Conservation (phyloP, 2,797 vertebrate species). For the Agapornis canus region DNA sequence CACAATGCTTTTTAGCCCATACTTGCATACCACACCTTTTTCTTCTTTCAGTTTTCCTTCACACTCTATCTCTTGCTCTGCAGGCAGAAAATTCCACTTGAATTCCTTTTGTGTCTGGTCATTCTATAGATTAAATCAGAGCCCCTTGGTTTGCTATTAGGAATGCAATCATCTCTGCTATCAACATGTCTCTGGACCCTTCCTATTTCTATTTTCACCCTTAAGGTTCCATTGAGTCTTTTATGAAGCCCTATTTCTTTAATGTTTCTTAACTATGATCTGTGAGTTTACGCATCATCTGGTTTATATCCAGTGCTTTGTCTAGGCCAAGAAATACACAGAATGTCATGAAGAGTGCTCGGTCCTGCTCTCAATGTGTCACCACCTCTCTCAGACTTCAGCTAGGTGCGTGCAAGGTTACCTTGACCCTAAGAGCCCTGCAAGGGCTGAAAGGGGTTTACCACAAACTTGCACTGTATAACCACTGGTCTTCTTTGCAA, state of each 20-base stretch:
- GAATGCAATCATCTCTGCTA: neutral
- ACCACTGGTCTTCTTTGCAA: neutral
- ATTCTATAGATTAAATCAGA: constrained; percentile 63
- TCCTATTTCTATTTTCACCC: neutral
- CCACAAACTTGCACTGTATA: neutral
- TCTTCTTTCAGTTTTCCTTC: neutral
- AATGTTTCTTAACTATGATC: neutral
- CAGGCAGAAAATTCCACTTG: constrained; percentile 42
- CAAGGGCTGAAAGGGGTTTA: neutral
- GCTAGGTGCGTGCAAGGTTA: accelerated
- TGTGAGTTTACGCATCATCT: neutral
- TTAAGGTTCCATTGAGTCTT: neutral
- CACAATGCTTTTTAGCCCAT: neutral
- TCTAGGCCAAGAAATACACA: neutral
- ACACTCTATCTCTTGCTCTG: neutral
- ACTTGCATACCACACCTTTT: neutral
- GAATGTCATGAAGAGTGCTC: neutral
- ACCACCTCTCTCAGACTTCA: neutral
- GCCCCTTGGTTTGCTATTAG: neutral
- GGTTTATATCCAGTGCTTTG: neutral
- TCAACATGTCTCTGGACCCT: neutral
- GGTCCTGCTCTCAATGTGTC: neutral
- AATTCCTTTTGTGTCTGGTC: constrained; percentile 67
- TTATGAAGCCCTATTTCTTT: neutral
- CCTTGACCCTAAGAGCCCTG: neutral